phyloP scores from a whole-genome alignment of 2,888 invertebrate genomes.

The Halictus ligatus region DNA sequence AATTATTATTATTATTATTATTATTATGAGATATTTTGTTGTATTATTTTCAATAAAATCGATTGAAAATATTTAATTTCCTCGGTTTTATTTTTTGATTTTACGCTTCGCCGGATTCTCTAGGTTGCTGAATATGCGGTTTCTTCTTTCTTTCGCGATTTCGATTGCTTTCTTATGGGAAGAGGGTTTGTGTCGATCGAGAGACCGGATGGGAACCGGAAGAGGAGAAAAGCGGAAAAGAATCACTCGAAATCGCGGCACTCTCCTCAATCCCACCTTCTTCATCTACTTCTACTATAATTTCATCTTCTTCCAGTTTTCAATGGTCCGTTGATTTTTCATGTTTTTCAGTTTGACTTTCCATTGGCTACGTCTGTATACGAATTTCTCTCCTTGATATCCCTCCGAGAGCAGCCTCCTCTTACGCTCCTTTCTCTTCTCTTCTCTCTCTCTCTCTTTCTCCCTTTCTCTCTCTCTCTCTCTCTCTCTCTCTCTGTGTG shows the following conservation, averaged over 20 bases:
- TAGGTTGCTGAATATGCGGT: slow-evolving; percentile 32
- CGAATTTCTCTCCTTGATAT: slow-evolving; percentile 55
- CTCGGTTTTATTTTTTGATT: slow-evolving; percentile 64
- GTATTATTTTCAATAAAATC: slow-evolving; percentile 85
- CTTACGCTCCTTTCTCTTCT: slow-evolving; percentile 65
- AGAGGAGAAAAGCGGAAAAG: slow-evolving; percentile 15
- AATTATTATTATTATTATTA: slow-evolving; percentile 82
- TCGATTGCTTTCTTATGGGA: slow-evolving; percentile 13
- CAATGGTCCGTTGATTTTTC: background rate
- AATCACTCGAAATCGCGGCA: slow-evolving; percentile 40
- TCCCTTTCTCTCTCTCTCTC: slow-evolving; percentile 31
- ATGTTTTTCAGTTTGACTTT: slow-evolving; percentile 24
- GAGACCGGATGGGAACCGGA: background rate
- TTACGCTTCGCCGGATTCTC: slow-evolving; percentile 40
- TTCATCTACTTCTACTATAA: slow-evolving; percentile 17
- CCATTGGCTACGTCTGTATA: slow-evolving; percentile 61
- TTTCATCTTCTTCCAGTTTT: background rate
- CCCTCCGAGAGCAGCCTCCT: slow-evolving; percentile 54
- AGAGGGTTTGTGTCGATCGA: background rate
- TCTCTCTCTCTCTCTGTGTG: too few species aligned
- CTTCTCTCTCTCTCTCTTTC: slow-evolving; percentile 53
- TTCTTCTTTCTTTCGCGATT: slow-evolving; percentile 43
- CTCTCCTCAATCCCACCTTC: slow-evolving; percentile 12
- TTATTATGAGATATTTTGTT: slow-evolving; percentile 84
- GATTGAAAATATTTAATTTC: slow-evolving; percentile 82